A percentile compares a stretch with the other conserved stretches of the same genome.
These are phyloP conservation scores for Lepus oiostolus DNA, from an alignment of 2,797 vertebrate species.

Conservation along the genomic window DNA sequence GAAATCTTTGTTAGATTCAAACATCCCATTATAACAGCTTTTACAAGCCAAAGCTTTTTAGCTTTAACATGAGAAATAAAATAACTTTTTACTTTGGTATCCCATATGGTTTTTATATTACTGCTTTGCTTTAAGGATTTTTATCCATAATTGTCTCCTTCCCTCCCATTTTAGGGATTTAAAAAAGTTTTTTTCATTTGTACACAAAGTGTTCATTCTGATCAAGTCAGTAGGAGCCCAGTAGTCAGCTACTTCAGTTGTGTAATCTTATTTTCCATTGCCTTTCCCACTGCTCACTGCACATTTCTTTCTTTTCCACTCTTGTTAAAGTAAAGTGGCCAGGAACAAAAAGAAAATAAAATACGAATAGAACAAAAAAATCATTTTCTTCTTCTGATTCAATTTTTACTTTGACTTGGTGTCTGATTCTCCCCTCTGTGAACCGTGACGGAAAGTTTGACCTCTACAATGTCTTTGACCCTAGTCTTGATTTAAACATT, in stretches of 20 bases:
- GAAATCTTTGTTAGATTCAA: slow-evolving; percentile 68
- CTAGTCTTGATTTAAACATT: slow-evolving; percentile 54
- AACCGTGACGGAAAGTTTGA: slow-evolving; percentile 10
- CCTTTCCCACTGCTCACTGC: neutral
- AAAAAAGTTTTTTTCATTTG: slow-evolving; percentile 30
- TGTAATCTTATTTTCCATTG: slow-evolving; percentile 33
- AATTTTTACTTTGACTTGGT: slow-evolving; percentile 53
- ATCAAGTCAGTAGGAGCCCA: neutral
- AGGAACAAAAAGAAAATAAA: slow-evolving; percentile 28
- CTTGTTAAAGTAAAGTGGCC: slow-evolving; percentile 39
- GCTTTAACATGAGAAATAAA: slow-evolving; percentile 71
- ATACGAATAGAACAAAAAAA: slow-evolving; percentile 1
- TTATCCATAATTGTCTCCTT: neutral
- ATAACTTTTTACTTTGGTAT: slow-evolving; percentile 46
- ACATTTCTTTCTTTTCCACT: slow-evolving; percentile 17
- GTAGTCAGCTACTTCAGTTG: slow-evolving; percentile 30
- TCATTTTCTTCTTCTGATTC: slow-evolving; percentile 66
- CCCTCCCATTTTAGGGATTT: neutral
- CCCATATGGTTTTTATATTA: slow-evolving; percentile 75
- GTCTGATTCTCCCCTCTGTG: slow-evolving; percentile 22
- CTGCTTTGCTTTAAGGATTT: slow-evolving; percentile 76
- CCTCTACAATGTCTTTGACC: slow-evolving; percentile 7
- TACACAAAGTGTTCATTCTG: slow-evolving; percentile 49
- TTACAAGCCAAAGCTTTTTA: slow-evolving; percentile 64
- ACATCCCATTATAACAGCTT: slow-evolving; percentile 65